These are phyloP conservation scores for Pitangus sulphuratus DNA, from an alignment of 2,797 vertebrate genomes.

Conservation along the genomic window DNA sequence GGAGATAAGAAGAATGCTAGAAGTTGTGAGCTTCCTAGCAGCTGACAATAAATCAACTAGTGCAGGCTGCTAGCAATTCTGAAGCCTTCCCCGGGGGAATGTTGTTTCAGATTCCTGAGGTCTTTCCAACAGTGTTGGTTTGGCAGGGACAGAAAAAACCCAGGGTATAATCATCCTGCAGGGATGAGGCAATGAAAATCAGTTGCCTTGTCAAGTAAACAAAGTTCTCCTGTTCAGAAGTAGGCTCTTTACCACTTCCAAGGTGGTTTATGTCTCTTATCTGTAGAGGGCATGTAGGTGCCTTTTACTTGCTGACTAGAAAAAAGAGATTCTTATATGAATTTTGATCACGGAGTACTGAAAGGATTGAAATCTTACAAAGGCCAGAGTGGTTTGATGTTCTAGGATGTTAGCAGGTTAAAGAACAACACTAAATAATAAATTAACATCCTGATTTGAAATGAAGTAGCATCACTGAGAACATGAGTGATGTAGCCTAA, in stretches of 20 bases:
- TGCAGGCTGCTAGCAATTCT: not conserved
- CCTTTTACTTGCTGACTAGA: not conserved
- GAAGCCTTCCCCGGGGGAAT: not conserved
- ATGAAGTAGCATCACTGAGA: not conserved
- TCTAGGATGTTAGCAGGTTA: not conserved
- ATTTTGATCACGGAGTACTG: not conserved
- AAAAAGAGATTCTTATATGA: not conserved
- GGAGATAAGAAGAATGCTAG: not conserved
- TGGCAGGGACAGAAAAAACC: not conserved
- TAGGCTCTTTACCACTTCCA: not conserved
- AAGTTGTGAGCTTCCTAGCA: not conserved
- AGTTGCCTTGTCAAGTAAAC: not conserved
- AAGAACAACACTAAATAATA: slow-evolving; percentile 2
- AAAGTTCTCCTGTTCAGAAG: not conserved
- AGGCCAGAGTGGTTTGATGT: not conserved
- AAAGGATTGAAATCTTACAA: not conserved
- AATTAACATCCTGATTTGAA: not conserved
- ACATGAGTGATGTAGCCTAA: not conserved
- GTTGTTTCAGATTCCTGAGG: not conserved
- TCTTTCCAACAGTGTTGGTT: not conserved
- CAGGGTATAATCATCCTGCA: not conserved
- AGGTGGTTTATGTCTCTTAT: not conserved
- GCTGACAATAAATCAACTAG: not conserved
- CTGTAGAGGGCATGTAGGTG: not conserved
- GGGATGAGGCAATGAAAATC: not conserved